Evolutionary conservation across 2,797 vertebrate genomes (phyloP).

Genomic region (Microchirus variegatus): DNA sequence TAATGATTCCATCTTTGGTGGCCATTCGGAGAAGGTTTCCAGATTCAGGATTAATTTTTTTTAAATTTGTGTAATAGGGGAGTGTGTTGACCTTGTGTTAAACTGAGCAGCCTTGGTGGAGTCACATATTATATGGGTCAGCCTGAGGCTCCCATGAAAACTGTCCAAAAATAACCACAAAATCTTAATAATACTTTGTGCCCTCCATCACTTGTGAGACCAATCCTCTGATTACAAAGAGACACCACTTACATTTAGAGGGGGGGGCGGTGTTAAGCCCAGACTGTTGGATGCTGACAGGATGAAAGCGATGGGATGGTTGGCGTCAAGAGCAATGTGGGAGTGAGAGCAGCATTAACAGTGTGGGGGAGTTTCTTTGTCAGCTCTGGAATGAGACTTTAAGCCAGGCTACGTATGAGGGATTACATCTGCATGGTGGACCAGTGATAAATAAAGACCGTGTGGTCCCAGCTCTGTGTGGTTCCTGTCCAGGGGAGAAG

Average conservation of each 20-base stretch:
- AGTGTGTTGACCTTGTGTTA: no score
- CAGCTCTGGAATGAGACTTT: conserved; percentile 40
- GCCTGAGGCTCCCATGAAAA: not conserved
- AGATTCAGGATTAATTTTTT: no score
- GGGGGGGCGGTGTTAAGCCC: no score
- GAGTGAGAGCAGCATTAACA: conserved; percentile 15
- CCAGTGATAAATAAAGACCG: conserved; percentile 35
- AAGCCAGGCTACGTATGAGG: conserved; percentile 23
- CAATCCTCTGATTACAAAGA: not conserved
- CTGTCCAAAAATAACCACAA: not conserved
- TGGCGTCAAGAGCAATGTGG: not conserved
- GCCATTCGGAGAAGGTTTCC: no score
- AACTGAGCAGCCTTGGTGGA: no score
- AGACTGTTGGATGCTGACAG: not conserved
- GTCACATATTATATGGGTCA: no score
- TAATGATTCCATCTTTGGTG: no score
- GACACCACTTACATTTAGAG: not conserved
- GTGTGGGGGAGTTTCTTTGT: conserved; percentile 25
- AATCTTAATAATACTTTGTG: no score
- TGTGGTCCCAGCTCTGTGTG: conserved; percentile 27
- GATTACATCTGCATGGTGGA: conserved; percentile 21
- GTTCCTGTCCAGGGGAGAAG: conserved; percentile 34
- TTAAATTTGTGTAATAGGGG: no score
- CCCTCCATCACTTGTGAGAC: no score
- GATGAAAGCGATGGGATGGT: conserved; percentile 3